Base-by-base conservation (phyloP, 2,888 invertebrate genomes). In the Drosophila differens region DNA sequence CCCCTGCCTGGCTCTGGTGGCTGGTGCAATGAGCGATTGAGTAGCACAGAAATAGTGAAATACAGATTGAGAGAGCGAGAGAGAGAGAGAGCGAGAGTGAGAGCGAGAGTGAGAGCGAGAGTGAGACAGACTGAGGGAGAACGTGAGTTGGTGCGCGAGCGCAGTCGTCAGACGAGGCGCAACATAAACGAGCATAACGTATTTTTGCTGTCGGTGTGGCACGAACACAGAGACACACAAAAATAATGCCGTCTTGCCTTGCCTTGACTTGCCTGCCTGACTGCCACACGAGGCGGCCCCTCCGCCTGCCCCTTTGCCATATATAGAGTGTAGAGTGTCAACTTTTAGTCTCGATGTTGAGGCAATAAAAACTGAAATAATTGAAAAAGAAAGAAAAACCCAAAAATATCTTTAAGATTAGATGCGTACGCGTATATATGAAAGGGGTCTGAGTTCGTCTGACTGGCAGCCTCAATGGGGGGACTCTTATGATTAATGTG, bases 161-260 rank as follows among this genome's bases (percentile, higher is more conserved):
- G 76, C 82, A 74, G 54, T 70, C 57, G 70, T 62, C 65, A 67
- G 76, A 62, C 70, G 71, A 83, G 82, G 76, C 86, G 73, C 87
- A 87, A 87, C 90, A 87, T 89, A 88, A 89, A 83, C 82, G 88
- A 83, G 75, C 85, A 83, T 87, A 87, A 87, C 87, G 87, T 87
- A 90, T 87, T 87, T 87, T 87, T 90, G 66, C 85, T 90, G 87
- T 90, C 88, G 82, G 80, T 89, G 88, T 88, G 75, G 71, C 87
- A 87, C 69, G 54, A 70, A 81, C 75, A 81, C 76, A 68, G 41
- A 65, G 54, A 59, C 53, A 67, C 49, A 66, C 49, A 28, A 22
- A 41, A n/a, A 62, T 35, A 58, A n/a, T 7, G 51, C 28, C 51
- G 51, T 19, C 28, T 51, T 51, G 51, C 51, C 41, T 10, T 39